A percentile compares a stretch with the other conserved stretches of the same genome.
Conservation (phyloP, 2,888 invertebrate species). For the Scaptomyza reducta region DNA sequence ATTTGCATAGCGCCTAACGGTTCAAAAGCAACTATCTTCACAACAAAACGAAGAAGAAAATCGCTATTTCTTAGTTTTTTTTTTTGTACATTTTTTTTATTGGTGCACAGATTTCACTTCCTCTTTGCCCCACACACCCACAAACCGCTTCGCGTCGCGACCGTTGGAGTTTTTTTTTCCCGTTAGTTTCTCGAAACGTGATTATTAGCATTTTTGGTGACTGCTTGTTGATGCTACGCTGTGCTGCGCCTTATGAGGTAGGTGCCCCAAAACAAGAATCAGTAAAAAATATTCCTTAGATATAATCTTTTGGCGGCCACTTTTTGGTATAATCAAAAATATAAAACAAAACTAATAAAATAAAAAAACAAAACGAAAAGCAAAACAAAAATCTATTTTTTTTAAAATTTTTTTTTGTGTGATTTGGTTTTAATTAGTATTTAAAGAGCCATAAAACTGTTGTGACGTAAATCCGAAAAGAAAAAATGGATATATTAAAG, state of each 20-base stretch:
- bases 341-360: neutral
- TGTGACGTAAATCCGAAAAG: conserved; percentile 70
- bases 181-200: conserved; percentile 13
- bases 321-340: conserved; percentile 11
- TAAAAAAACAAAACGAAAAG: too few species aligned
- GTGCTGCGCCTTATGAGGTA: conserved; percentile 48
- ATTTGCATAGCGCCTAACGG: conserved; percentile 49
- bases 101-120: conserved; percentile 24
- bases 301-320: conserved; percentile 49
- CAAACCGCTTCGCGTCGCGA: conserved; percentile 16
- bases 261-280: conserved; percentile 10
- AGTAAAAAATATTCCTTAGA: neutral
- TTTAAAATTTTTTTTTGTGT: conserved; percentile 11
- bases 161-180: neutral
- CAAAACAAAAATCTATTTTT: neutral
- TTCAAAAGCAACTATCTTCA: conserved; percentile 34
- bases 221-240: conserved; percentile 40
- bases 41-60: conserved; percentile 13
- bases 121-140: neutral
- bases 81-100: conserved; percentile 43
- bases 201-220: conserved; percentile 5
- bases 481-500: neutral
- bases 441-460: conserved; percentile 71
- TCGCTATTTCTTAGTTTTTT: conserved; percentile 12
- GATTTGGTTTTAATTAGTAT: conserved; percentile 63